These are phyloP conservation scores for Mastomys natalensis DNA, from an alignment of 2,113 vertebrate genomes.

Conservation along the genomic window DNA sequence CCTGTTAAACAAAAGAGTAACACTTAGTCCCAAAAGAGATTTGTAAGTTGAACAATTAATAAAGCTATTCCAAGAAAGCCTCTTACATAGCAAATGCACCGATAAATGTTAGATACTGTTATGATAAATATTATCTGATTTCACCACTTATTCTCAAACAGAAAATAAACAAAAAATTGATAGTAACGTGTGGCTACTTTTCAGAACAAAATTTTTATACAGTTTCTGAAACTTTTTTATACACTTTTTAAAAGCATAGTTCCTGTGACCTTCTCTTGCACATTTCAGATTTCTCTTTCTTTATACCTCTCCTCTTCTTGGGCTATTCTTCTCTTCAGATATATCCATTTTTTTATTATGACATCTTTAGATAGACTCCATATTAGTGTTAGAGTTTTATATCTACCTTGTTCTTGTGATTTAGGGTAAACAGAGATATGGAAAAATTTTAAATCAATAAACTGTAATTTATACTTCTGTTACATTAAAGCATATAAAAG, in stretches of 20 bases:
- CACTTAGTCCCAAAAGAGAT: neutral
- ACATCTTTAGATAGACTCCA: neutral
- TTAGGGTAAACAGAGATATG: neutral
- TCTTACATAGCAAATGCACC: neutral
- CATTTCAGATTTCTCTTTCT: neutral
- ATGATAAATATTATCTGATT: neutral
- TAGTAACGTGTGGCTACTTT: neutral
- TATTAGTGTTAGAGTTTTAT: neutral
- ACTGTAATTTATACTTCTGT: neutral
- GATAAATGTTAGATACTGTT: neutral
- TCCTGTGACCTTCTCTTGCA: neutral
- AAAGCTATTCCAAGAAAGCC: neutral
- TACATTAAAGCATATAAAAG: neutral
- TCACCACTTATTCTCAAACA: neutral
- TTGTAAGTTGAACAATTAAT: neutral
- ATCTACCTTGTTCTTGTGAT: neutral
- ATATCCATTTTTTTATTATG: neutral
- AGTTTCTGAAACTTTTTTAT: neutral
- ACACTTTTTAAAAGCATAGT: neutral
- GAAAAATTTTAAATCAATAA: neutral
- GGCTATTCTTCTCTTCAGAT: neutral
- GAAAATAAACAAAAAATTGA: constrained; percentile 48
- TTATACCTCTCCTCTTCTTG: neutral
- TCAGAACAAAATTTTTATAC: neutral
- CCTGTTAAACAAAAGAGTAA: constrained; percentile 2